Evolutionary conservation across 2,797 vertebrate genomes (phyloP).

Genomic region (Rachycentron canadum): DNA sequence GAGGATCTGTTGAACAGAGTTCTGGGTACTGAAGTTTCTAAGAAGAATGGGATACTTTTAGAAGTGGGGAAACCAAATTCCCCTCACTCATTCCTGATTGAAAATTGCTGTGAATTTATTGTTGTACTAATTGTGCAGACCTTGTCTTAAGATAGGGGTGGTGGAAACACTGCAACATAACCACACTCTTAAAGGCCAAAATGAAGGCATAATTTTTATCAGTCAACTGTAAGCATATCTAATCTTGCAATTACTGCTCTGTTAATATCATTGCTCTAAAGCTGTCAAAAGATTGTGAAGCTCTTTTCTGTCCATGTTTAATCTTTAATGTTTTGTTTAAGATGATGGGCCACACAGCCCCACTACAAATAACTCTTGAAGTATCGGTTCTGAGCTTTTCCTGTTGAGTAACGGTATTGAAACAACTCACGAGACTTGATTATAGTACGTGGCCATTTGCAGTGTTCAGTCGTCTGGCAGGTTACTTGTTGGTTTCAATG

Average conservation of each 20-base stretch:
- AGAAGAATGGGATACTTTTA: constrained; percentile 64
- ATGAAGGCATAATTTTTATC: constrained; percentile 38
- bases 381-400: background rate
- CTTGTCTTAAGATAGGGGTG: constrained; percentile 53
- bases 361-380: background rate
- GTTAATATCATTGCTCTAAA: constrained; percentile 42
- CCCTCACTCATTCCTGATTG: constrained; percentile 74
- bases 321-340: constrained; percentile 6
- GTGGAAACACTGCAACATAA: constrained; percentile 54
- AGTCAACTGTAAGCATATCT: constrained; percentile 43
- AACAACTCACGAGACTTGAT: background rate
- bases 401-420: constrained; percentile 5
- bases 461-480: background rate
- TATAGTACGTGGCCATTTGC: background rate
- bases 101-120: constrained; percentile 87
- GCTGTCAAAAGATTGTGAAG: constrained; percentile 76
- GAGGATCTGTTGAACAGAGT: constrained; percentile 88
- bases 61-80: constrained; percentile 36
- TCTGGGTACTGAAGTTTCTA: constrained; percentile 79
- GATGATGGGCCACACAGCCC: constrained; percentile 4
- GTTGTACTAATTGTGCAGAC: constrained; percentile 64
- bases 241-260: constrained; percentile 60
- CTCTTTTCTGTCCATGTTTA: constrained; percentile 56
- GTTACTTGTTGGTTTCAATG: background rate
- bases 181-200: constrained; percentile 51